These are phyloP conservation scores for Flabesymbios commensalis DNA, from an alignment of 2,888 invertebrate species.

Conservation along the genomic window DNA sequence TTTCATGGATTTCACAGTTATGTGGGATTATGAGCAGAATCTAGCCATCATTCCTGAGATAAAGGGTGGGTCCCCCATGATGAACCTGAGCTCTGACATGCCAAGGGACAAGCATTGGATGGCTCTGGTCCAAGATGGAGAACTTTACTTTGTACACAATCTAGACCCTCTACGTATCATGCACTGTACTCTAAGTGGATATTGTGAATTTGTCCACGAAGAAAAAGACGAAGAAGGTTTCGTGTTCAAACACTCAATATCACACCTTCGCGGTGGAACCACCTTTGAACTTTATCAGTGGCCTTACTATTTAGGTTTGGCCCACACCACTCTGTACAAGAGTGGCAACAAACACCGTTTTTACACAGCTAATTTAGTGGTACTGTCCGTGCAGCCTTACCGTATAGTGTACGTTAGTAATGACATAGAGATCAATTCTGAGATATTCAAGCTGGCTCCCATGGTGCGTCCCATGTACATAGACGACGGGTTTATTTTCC, in stretches of 20 bases:
- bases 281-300: slow-evolving; percentile 38
- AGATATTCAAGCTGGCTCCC: slow-evolving; percentile 33
- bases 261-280: slow-evolving; percentile 41
- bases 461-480: slow-evolving; percentile 38
- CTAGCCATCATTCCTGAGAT: slow-evolving; percentile 37
- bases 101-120: slow-evolving; percentile 43
- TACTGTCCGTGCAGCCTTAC: slow-evolving; percentile 35
- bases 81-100: slow-evolving; percentile 38
- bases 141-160: slow-evolving; percentile 40
- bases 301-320: slow-evolving; percentile 39
- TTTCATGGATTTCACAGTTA: slow-evolving; percentile 36
- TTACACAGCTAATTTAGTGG: slow-evolving; percentile 39
- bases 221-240: slow-evolving; percentile 28
- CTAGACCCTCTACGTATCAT: slow-evolving; percentile 40
- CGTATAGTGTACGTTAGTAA: slow-evolving; percentile 40
- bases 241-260: slow-evolving; percentile 33
- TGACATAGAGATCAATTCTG: slow-evolving; percentile 32
- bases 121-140: slow-evolving; percentile 29
- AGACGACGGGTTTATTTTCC: slow-evolving; percentile 42
- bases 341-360: slow-evolving; percentile 24
- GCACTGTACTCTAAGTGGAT: slow-evolving; percentile 31
- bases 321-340: slow-evolving; percentile 42
- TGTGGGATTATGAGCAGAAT: slow-evolving; percentile 38
- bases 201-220: slow-evolving; percentile 35
- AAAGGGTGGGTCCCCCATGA: slow-evolving; percentile 38